Evolutionary conservation across 2,113 vertebrate genomes (phyloP).

Genomic region (Hypanus sabinus): DNA sequence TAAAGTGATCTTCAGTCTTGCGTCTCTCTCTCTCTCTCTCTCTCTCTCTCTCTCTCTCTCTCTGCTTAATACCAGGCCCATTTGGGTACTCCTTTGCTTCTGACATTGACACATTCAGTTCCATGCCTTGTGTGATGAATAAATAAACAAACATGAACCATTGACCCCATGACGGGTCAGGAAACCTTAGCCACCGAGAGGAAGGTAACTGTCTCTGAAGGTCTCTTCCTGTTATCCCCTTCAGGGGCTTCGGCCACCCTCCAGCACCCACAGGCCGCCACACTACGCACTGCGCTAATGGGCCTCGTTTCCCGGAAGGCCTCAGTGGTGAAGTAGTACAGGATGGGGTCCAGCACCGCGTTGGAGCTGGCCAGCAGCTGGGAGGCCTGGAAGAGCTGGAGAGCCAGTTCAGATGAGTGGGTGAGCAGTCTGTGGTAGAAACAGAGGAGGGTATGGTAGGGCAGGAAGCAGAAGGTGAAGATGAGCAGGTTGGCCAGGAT

Average conservation of each 20-base stretch:
- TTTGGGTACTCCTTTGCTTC: no score
- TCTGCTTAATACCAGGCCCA: no score
- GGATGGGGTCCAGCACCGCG: not conserved
- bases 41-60: no score
- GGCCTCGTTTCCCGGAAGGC: not conserved
- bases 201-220: not conserved
- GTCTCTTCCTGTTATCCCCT: not conserved
- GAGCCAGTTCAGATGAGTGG: accelerated
- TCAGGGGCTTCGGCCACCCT: not conserved
- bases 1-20: no score
- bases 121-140: no score
- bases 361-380: not conserved
- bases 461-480: conserved; percentile 55
- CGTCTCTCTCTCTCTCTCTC: no score
- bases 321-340: not conserved
- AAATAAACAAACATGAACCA: not conserved
- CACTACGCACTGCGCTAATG: not conserved
- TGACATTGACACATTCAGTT: no score
- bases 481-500: conserved; percentile 45
- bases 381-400: not conserved
- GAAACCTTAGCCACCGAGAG: no score
- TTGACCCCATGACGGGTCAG: not conserved
- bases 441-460: conserved; percentile 46
- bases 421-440: not conserved
- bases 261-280: not conserved